A percentile compares a stretch with the other conserved stretches of the same genome.
phyloP scores from a whole-genome alignment of 2,113 vertebrate species.

The Ophiodon elongatus region DNA sequence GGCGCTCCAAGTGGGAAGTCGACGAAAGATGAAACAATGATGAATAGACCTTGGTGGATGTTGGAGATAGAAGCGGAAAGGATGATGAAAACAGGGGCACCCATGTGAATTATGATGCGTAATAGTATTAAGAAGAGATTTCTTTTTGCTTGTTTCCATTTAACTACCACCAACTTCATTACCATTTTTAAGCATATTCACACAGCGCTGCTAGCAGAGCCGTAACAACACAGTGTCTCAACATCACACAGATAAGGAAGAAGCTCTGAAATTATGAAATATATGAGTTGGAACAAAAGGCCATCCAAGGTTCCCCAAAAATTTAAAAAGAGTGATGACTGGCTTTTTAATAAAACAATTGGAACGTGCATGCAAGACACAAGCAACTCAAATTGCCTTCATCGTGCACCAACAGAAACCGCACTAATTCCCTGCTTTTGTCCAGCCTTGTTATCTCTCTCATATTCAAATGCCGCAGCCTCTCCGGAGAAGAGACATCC shows the following conservation, averaged over 20 bases:
- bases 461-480: constrained; percentile 41
- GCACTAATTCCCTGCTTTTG: constrained; percentile 25
- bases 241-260: constrained; percentile 1
- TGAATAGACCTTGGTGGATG: constrained; percentile 53
- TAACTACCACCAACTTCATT: constrained; percentile 14
- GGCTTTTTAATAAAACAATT: constrained; percentile 1
- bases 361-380: background rate
- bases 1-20: constrained; percentile 53
- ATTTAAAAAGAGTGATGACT: background rate
- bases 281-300: constrained; percentile 1
- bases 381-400: constrained; percentile 5
- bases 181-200: constrained; percentile 29
- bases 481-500: constrained; percentile 51
- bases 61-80: constrained; percentile 21
- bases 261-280: constrained; percentile 15
- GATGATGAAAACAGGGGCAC: constrained; percentile 42
- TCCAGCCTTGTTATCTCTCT: constrained; percentile 37
- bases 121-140: constrained; percentile 27
- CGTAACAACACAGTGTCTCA: background rate
- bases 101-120: constrained; percentile 31
- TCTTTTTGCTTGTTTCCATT: constrained; percentile 10
- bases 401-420: constrained; percentile 13
- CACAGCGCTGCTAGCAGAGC: background rate
- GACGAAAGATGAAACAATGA: constrained; percentile 64
- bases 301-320: constrained; percentile 17